Percentiles rank a stretch among this genome's conserved stretches.
phyloP scores from a whole-genome alignment of 2,113 vertebrate genomes.

The Paradoxurus hermaphroditus region DNA sequence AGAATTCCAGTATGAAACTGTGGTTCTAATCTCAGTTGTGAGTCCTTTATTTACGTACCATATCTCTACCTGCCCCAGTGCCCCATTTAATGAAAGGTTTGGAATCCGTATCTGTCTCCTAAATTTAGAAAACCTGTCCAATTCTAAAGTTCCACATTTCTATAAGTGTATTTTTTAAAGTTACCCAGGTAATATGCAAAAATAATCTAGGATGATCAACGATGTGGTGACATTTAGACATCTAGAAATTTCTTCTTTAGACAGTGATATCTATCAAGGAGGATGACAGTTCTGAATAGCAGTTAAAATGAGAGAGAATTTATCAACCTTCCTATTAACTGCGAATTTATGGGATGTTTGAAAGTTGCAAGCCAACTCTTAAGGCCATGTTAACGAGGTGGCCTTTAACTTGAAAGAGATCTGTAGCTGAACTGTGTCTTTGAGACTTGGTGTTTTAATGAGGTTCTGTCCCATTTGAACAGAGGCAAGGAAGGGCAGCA shows the following conservation, averaged over 20 bases:
- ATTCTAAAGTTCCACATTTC: neutral
- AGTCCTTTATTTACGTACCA: neutral
- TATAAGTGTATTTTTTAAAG: neutral
- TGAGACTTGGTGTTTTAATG: conserved; percentile 36
- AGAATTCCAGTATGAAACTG: neutral
- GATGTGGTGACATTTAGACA: neutral
- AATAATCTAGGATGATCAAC: neutral
- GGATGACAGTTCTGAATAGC: conserved; percentile 23
- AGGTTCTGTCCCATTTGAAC: conserved; percentile 55
- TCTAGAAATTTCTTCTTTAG: conserved; percentile 49
- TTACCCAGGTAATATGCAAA: conserved; percentile 33
- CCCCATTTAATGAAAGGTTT: neutral
- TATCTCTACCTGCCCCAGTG: neutral
- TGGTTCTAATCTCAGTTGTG: neutral
- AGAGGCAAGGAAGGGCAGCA: neutral
- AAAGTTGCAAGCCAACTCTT: conserved; percentile 64
- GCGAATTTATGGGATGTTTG: conserved; percentile 57
- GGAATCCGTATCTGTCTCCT: neutral
- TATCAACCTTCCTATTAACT: conserved; percentile 58
- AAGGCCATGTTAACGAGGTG: conserved; percentile 23
- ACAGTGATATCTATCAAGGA: conserved; percentile 44
- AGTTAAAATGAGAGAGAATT: conserved; percentile 61
- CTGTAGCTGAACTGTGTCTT: neutral
- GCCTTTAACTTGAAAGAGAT: conserved; percentile 70
- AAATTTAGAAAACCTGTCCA: neutral